These are phyloP conservation scores for Dicycla oo DNA, from an alignment of 2,888 invertebrate species.

Conservation along the genomic window DNA sequence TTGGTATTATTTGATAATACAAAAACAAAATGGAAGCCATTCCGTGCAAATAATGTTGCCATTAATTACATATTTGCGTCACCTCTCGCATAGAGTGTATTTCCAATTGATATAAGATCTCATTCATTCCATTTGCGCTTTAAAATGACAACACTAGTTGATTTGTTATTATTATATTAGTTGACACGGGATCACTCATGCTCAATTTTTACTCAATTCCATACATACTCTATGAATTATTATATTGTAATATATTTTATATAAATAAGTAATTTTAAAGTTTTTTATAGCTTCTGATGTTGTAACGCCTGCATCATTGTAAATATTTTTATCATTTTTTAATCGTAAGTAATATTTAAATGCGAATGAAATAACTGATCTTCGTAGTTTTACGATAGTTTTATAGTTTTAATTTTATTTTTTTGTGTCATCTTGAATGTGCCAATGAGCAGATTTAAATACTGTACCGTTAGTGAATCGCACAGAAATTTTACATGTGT, in stretches of 20 bases:
- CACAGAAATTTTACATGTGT: slow-evolving; percentile 74
- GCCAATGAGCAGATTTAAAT: slow-evolving; percentile 83
- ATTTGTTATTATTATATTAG: slow-evolving; percentile 57
- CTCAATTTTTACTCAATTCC: slow-evolving; percentile 69
- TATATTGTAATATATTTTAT: slow-evolving; percentile 70
- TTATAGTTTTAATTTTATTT: slow-evolving; percentile 74
- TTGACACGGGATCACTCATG: slow-evolving; percentile 76
- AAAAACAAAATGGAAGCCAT: slow-evolving; percentile 13
- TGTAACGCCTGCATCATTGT: slow-evolving; percentile 65
- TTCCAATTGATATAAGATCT: slow-evolving; percentile 80
- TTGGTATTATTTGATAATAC: slow-evolving; percentile 39
- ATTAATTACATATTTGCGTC: slow-evolving; percentile 9
- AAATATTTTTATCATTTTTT: slow-evolving; percentile 70
- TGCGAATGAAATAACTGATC: slow-evolving; percentile 84
- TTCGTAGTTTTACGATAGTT: slow-evolving; percentile 80
- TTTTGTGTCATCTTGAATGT: slow-evolving; percentile 87
- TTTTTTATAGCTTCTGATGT: slow-evolving; percentile 62
- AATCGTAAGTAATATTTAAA: slow-evolving; percentile 78
- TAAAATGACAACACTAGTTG: slow-evolving; percentile 70
- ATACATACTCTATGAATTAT: slow-evolving; percentile 63
- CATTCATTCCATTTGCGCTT: slow-evolving; percentile 87
- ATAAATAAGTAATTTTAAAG: slow-evolving; percentile 63
- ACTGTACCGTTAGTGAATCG: slow-evolving; percentile 69
- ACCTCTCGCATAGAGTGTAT: slow-evolving; percentile 34
- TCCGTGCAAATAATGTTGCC: slow-evolving; percentile 38